A percentile compares a stretch with the other conserved stretches of the same genome.
Evolutionary conservation across 1,140 invertebrate genomes (phyloP).

Genomic region (Magallana angulata): DNA sequence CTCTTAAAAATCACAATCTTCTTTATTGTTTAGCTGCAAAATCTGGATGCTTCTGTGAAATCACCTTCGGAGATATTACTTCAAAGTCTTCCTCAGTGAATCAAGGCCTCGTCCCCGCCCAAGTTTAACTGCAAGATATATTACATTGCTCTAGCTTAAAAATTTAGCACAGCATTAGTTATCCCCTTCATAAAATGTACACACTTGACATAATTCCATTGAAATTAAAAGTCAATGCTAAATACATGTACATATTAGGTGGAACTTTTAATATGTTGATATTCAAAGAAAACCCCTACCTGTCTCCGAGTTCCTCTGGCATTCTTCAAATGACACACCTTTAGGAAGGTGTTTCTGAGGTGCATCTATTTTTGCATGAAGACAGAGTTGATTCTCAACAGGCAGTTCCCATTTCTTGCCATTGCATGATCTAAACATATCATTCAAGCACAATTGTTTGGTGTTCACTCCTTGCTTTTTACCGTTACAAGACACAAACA

Average conservation of each 20-base stretch:
- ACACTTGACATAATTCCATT: no score
- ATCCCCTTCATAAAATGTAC: no score
- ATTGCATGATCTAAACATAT: background rate
- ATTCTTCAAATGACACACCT: background rate
- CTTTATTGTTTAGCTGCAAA: no score
- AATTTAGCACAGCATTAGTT: no score
- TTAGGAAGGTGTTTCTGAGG: background rate
- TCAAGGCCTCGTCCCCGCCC: background rate
- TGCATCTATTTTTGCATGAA: background rate
- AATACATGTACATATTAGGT: no score
- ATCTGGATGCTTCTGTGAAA: no score
- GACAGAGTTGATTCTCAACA: background rate
- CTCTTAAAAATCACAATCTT: no score
- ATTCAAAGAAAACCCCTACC: background rate
- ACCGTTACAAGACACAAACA: background rate
- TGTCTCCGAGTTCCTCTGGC: background rate
- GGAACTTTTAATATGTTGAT: no score
- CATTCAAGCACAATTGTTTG: background rate
- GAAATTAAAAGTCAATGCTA: no score
- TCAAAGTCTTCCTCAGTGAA: background rate
- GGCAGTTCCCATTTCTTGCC: background rate
- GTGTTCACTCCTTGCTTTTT: background rate
- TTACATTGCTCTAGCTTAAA: no score
- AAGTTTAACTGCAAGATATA: background rate
- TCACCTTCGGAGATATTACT: no score